Percentiles rank a stretch among this genome's conserved stretches.
phyloP scores from a whole-genome alignment of 2,797 vertebrate species.

The Peromyscus aztecus region DNA sequence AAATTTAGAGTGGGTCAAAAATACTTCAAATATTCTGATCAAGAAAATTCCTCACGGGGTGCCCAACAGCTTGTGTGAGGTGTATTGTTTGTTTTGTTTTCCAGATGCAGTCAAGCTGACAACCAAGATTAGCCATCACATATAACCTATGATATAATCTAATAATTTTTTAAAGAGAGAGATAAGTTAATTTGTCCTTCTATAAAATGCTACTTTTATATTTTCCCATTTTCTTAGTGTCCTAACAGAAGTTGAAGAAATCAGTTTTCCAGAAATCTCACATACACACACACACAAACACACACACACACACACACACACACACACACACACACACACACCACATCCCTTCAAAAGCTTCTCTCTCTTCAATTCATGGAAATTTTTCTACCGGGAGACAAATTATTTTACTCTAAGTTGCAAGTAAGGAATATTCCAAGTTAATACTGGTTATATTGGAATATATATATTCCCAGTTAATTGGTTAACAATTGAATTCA shows the following conservation, averaged over 20 bases:
- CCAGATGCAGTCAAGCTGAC: not conserved
- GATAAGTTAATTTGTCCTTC: not conserved
- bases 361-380: not conserved
- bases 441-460: not conserved
- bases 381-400: not conserved
- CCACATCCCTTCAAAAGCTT: not conserved
- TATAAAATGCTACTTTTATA: not conserved
- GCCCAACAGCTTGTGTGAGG: not conserved
- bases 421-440: constrained; percentile 46
- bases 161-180: not conserved
- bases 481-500: constrained; percentile 47
- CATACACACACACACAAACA: not conserved
- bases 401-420: constrained; percentile 34
- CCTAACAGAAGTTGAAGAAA: not conserved
- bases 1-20: not conserved
- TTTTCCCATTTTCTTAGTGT: not conserved
- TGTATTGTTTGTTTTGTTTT: not conserved
- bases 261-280: not conserved
- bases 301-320: too few species aligned
- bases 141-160: not conserved
- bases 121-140: not conserved
- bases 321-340: not conserved
- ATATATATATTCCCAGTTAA: constrained; percentile 19
- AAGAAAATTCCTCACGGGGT: not conserved
- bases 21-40: not conserved